Evolutionary conservation across 2,113 vertebrate genomes (phyloP).

Genomic region (Eupsittula cactorum): DNA sequence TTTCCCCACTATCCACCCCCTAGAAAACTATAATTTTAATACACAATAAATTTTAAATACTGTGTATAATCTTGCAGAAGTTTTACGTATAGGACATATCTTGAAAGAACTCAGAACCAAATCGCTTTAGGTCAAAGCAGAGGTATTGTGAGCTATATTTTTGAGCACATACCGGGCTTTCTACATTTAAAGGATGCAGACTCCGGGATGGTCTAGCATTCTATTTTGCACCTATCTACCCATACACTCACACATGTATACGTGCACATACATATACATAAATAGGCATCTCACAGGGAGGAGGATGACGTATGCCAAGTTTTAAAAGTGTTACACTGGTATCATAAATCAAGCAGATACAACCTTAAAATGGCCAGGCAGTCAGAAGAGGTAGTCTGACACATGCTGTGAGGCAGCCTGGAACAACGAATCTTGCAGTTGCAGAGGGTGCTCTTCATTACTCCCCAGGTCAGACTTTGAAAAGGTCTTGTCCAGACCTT

Average conservation of each 20-base stretch:
- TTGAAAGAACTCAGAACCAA: not conserved
- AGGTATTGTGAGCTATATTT: not conserved
- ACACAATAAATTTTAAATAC: not conserved
- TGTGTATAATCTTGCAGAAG: not conserved
- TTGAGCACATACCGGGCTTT: not conserved
- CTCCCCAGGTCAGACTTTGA: not conserved
- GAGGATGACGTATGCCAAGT: rapidly evolving
- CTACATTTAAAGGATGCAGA: not conserved
- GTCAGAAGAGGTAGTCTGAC: not conserved
- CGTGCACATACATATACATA: not conserved
- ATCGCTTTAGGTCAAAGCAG: not conserved
- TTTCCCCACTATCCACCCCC: not conserved
- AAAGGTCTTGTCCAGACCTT: not conserved
- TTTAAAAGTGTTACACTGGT: not conserved
- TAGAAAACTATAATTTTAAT: not conserved
- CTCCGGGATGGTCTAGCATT: not conserved
- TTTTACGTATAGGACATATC: not conserved
- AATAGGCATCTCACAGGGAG: not conserved
- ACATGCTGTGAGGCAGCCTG: not conserved
- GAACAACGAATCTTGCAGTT: not conserved
- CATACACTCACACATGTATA: rapidly evolving
- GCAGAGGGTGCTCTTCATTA: not conserved
- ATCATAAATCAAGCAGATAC: not conserved
- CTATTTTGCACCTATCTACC: not conserved
- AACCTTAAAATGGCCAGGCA: not conserved